Evolutionary conservation across 2,797 vertebrate species (phyloP).

Genomic region (Megalops cyprinoides): DNA sequence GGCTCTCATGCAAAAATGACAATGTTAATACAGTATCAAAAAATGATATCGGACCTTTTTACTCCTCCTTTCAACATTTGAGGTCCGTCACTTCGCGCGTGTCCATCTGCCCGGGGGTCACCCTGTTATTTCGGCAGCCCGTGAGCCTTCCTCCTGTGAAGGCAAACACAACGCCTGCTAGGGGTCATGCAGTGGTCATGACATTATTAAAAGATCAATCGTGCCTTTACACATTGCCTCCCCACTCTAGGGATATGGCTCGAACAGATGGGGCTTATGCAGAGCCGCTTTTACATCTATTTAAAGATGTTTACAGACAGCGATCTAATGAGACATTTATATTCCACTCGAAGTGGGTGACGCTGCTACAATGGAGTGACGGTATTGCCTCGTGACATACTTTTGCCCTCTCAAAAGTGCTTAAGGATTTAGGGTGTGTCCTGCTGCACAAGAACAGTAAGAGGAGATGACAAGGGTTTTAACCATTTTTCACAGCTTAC

Average conservation of each 20-base stretch:
- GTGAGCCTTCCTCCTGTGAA: conserved; percentile 20
- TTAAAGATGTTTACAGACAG: conserved; percentile 70
- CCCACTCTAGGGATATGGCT: conserved; percentile 51
- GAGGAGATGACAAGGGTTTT: too few relatives aligned
- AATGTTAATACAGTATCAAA: conserved; percentile 65
- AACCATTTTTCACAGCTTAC: too few relatives aligned
- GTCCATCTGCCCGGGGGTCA: conserved; percentile 46
- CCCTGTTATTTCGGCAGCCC: conserved; percentile 20
- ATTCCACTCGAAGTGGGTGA: conserved; percentile 21
- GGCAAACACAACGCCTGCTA: conserved; percentile 57
- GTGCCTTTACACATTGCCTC: conserved; percentile 72
- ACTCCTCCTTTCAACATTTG: background rate
- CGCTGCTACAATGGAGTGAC: background rate
- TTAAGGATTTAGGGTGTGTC: too few relatives aligned
- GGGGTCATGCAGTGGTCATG: conserved; percentile 70
- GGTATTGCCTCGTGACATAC: too few relatives aligned
- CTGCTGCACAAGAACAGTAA: too few relatives aligned
- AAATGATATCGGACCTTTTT: conserved; percentile 44
- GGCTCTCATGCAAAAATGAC: conserved; percentile 72
- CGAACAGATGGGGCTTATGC: conserved; percentile 70
- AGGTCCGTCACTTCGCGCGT: background rate
- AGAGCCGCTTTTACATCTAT: conserved; percentile 71
- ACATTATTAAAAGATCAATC: conserved; percentile 79
- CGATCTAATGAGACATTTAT: conserved; percentile 72
- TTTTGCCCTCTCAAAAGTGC: too few relatives aligned